Base-by-base conservation (phyloP, 1,140 invertebrate genomes). In the Drosophila sulfurigaster region DNA sequence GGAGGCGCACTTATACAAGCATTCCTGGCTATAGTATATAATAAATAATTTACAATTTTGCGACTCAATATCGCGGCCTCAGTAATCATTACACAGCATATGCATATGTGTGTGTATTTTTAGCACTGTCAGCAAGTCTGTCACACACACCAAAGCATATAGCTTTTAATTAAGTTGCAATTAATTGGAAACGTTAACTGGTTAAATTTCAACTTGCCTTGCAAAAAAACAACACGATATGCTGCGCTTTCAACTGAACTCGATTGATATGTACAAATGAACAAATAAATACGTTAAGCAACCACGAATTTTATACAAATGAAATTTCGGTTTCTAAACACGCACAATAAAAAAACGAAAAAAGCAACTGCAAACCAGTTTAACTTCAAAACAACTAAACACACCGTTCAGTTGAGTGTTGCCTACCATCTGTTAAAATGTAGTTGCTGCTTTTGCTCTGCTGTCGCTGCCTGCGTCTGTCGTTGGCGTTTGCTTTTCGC, bases 361-460 rank as follows among this genome's bases (percentile, higher is more conserved):
- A 65, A 80, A 81, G 13, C 67, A 76, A 88, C 83, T 89, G 83
- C 80, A 88, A 88, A 89, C 85, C 83, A 89, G 83, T 88, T 83
- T 81, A 80, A 88, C 85, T 89, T 89, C 85, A 88, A 88, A 83
- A 83, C 80, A 89, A 89, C 80, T 80, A 88, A 88, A 80, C 62
- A 73, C 75, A 64, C 66, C 62, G 78, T 54, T 67, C 28, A 11
- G 25, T 15, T 25, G 32, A 38, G 35, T 38, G 35, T 38, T 38
- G 35, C 35, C 8, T 25, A 10, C 62, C 69, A 64, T 30, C 32
- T 56, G 43, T 20, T 65, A 43, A 11, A 59, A 41, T 69, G 48
- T 45, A 25, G 30, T 20, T 59, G 25, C 57, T 74, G 28, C 3
- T 28, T 28, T 54, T 16, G 66, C 58, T n/a, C 35, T n/a, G 49